Evolutionary conservation across 2,113 vertebrate genomes (phyloP).

Genomic region (Anhinga rufa): DNA sequence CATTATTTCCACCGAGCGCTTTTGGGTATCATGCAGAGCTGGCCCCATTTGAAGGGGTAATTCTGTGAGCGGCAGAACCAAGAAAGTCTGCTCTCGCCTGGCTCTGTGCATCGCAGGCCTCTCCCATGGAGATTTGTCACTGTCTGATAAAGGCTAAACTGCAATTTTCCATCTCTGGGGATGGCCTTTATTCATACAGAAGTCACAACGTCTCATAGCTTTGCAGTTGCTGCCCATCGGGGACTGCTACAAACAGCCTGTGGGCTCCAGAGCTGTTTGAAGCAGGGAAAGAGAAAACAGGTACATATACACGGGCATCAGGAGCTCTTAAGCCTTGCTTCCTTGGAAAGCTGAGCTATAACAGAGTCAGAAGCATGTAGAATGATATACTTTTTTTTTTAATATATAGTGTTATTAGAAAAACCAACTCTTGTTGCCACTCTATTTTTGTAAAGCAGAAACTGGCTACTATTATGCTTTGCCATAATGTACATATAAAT

Average conservation of each 20-base stretch:
- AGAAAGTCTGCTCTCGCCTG: neutral
- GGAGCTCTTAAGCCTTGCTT: neutral
- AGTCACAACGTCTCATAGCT: neutral
- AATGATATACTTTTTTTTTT: too few species aligned
- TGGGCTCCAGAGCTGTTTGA: neutral
- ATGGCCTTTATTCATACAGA: neutral
- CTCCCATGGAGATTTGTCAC: too few species aligned
- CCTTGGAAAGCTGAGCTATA: neutral
- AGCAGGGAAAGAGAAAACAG: neutral
- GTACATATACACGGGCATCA: fast-evolving
- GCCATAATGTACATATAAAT: neutral
- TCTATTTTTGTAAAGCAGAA: neutral
- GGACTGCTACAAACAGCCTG: neutral
- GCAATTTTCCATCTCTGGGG: neutral
- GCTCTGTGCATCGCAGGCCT: neutral
- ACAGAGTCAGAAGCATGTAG: neutral
- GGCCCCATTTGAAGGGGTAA: neutral
- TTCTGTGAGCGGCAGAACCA: neutral
- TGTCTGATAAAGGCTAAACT: neutral
- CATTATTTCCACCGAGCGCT: fast-evolving
- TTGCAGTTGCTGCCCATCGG: fast-evolving
- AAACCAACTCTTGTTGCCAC: neutral
- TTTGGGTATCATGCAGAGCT: neutral
- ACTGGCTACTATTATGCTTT: neutral
- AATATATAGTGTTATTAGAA: neutral